These are phyloP conservation scores for Ormyrus pomaceus DNA, from an alignment of 2,888 invertebrate genomes.

Conservation along the genomic window DNA sequence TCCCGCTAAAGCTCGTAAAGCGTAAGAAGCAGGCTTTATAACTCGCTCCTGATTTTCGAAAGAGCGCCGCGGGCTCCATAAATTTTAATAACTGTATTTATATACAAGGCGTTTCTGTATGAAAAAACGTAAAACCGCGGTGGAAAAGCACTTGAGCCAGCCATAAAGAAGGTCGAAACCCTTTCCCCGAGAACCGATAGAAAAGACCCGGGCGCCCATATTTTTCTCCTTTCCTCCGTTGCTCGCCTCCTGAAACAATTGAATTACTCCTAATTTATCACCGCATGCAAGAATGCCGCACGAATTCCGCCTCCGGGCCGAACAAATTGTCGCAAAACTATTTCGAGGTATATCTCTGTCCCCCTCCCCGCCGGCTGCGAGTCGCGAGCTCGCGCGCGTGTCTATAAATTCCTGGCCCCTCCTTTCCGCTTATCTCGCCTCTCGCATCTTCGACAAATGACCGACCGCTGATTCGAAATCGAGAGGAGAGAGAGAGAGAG, in stretches of 20 bases:
- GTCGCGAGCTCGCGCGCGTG: too few species aligned
- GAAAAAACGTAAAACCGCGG: too few species aligned
- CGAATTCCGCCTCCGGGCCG: conserved; percentile 32
- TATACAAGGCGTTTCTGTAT: too few species aligned
- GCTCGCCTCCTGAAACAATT: conserved; percentile 65
- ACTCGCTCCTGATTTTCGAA: too few species aligned
- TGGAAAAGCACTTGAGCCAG: too few species aligned
- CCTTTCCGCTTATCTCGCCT: conserved; percentile 7
- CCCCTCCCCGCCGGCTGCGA: neutral
- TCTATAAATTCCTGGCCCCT: conserved; percentile 30
- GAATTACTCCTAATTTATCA: conserved; percentile 68
- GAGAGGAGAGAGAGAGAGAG: neutral
- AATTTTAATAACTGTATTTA: too few species aligned
- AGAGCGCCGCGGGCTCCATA: too few species aligned
- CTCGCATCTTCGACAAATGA: conserved; percentile 19
- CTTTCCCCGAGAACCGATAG: too few species aligned
- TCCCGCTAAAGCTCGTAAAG: too few species aligned
- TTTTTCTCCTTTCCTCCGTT: conserved; percentile 32
- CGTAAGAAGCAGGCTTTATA: too few species aligned
- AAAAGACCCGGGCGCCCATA: neutral
- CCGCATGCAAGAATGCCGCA: conserved; percentile 61
- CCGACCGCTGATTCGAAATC: too few species aligned
- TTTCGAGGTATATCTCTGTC: conserved; percentile 2
- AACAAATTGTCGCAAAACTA: conserved; percentile 64
- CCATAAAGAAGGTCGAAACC: too few species aligned